Evolutionary conservation across 2,888 invertebrate species (phyloP), one percentile per base, ranked within the genome.

Genomic region (Thalpophila matura): DNA sequence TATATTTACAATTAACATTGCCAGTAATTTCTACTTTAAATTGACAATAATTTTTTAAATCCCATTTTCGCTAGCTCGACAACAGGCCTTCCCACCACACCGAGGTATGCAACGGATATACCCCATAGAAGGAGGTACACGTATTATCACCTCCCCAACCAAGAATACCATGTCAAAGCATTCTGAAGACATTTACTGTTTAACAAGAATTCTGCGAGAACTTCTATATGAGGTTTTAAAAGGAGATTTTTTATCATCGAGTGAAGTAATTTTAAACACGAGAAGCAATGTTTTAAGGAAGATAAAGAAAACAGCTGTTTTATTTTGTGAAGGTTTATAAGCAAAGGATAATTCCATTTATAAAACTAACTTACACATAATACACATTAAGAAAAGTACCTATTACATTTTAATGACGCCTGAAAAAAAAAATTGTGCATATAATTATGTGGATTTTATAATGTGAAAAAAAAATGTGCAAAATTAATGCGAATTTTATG

Each of bases 91-190:
- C 3, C 22, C 18, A 42, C 63, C 72, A 1, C 24, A 33, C 29
- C 16, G 33, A 54, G 55, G 45, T 56, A 68, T 46, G 77, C 58
- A 66, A 45, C 59, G 53, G 40, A 46, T 56, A 45, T 33, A 49
- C 1, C 12, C 73, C 64, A 20, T 62, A 68, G 29, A 70, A 60
- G 67, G 74, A 49, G 47, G n/a, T 40, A 49, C 29, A 54, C 4
- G 27, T 54, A 70, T 63, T 65, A 71, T 66, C 72, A 58, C 58
- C 59, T 63, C 29, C 14, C 40, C 29, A 58, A 46, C 42, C 29
- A 42, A 33, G 49, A 65, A 57, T 46, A 56, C 47, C 53, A 29
- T 56, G 58, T 63, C 56, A 63, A 58, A 45, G 45, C 50, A 68
- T 64, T 54, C 57, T 47, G 2, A 43, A 47, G 51, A 42, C 33